Evolutionary conservation across 2,888 invertebrate genomes (phyloP), one percentile per base, ranked within the genome.

Genomic region (Lymantria dispar): DNA sequence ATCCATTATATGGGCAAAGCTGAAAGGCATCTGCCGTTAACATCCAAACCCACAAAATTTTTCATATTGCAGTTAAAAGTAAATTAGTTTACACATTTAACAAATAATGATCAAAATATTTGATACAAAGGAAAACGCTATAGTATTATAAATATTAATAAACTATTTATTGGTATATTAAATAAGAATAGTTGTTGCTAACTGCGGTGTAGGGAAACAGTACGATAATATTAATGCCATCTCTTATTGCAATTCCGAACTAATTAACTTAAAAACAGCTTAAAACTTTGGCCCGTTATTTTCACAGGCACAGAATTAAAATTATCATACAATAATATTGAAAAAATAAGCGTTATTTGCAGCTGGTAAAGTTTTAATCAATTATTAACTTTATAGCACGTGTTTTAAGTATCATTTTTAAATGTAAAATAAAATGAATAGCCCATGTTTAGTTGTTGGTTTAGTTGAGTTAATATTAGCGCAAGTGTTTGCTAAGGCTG

Each of bases 191-290:
- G 44, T 43, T 71, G 75, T 76, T 75, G 68, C 73, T 50, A 72
- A 39, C 71, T 54, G 52, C 29, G 47, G 36, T 56, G 30, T 7
- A 33, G 43, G 37, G n/a, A 22, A 44, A 22, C 30, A n/a, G 41
- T 22, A 12, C 13, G 45, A 8, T 31, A 62, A 72, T 3, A 22
- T 54, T 59, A 71, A 36, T 75, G 81, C 78, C 83, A 83, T 79
- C 83, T 84, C 15, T 67, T 58, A 48, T 36, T 41, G 8, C 1
- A 13, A 8, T 8, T 8, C 0, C 3, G 57, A 64, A 77, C 63
- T 60, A 64, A 46, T 40, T 3, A 38, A n/a, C 10, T 14, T 40
- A 10, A 13, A 38, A 42, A 50, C 45, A 50, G 49, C 49, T 29
- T 45, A 53, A 44, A 46, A 45, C 43, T 36, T 15, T 43, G 45